Conservation (phyloP, 2,797 vertebrate genomes). For the Trematomus bernacchii region DNA sequence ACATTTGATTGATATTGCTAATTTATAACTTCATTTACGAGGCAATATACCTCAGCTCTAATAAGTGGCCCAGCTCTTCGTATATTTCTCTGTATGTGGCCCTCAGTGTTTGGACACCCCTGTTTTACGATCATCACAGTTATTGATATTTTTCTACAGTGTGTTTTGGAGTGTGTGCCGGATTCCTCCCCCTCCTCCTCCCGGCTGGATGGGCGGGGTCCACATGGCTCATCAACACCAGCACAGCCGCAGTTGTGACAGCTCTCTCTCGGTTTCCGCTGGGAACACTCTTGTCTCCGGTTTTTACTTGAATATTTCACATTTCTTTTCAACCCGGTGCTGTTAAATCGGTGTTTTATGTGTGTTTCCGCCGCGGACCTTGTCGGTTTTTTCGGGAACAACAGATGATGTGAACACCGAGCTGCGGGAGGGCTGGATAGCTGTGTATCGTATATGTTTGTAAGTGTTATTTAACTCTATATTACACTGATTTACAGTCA, state of each 20-base stretch:
- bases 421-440: conserved; percentile 10
- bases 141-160: background rate
- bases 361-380: background rate
- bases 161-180: conserved; percentile 19
- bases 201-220: conserved; percentile 67
- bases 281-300: background rate
- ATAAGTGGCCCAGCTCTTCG: too few species aligned
- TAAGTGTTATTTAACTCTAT: conserved; percentile 19
- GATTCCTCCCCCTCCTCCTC: conserved; percentile 47
- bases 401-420: conserved; percentile 28
- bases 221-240: conserved; percentile 38
- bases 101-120: too few species aligned
- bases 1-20: too few species aligned
- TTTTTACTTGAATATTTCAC: background rate
- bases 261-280: conserved; percentile 9
- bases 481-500: background rate
- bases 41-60: too few species aligned
- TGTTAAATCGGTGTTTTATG: background rate
- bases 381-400: background rate
- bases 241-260: conserved; percentile 21
- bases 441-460: conserved; percentile 43
- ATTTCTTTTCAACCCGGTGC: too few species aligned
- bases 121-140: too few species aligned
- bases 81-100: too few species aligned
- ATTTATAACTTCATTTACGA: too few species aligned